phyloP scores from a whole-genome alignment of 2,888 invertebrate species.

The Amphipyra berbera region DNA sequence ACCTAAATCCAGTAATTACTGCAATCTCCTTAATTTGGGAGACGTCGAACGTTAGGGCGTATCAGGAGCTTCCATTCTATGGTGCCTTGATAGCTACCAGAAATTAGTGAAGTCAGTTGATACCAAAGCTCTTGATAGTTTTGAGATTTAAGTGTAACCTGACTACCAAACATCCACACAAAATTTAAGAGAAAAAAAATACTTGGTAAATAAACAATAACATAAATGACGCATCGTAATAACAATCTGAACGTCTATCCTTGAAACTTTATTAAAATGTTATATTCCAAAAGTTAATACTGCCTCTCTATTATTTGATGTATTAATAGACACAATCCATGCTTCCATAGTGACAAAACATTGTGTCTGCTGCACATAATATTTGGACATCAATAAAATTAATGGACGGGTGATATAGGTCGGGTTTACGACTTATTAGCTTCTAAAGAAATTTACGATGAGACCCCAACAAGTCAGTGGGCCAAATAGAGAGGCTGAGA shows the following conservation, averaged over 20 bases:
- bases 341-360: conserved; percentile 10
- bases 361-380: conserved; percentile 20
- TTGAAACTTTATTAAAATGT: background rate
- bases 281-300: conserved; percentile 21
- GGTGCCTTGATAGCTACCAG: conserved; percentile 14
- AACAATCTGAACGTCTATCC: background rate
- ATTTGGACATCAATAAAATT: conserved; percentile 49
- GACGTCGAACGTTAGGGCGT: conserved; percentile 11
- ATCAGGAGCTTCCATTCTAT: conserved; percentile 1
- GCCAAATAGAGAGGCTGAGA: conserved; percentile 52
- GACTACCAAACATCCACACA: too few relatives aligned
- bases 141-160: background rate
- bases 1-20: conserved; percentile 27
- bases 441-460: conserved; percentile 43
- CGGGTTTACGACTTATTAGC: conserved; percentile 50
- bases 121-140: background rate
- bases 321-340: conserved; percentile 11
- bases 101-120: background rate
- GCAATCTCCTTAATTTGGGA: conserved; percentile 14
- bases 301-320: background rate
- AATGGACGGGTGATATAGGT: conserved; percentile 32
- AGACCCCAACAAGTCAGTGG: conserved; percentile 32
- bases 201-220: background rate
- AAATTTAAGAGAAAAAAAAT: too few relatives aligned
- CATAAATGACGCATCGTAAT: background rate